Evolutionary conservation across 2,113 vertebrate species (phyloP), one percentile per base, ranked within the genome.

Genomic region (Mugil cephalus): DNA sequence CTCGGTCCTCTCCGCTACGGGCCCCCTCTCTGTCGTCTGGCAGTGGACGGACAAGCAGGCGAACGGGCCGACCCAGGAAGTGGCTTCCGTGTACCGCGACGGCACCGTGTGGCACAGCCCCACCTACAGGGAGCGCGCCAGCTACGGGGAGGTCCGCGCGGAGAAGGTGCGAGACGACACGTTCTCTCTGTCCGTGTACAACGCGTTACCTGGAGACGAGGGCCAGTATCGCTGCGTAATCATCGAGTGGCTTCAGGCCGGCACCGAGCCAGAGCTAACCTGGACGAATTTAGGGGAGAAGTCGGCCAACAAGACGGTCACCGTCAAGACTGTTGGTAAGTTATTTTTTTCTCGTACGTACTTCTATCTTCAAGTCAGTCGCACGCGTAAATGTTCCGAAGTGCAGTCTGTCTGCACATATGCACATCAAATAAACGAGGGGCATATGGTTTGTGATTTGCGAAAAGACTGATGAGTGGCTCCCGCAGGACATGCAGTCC

Each of bases 241-340:
- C 76, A 95, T 95, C 0, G 96, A 98, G 80, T 99, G 97, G 97
- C 91, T 94, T 0, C 93, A 93, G 68, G 83, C 69, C 0, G 86
- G 92, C 39, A 70, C 71, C 3, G 94, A 93, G 0, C 87, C 91
- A 35, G 95, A 96, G 30, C 92, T 94, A 52, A 94, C 92, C 80
- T 99, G 97, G 98, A 95, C 96, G 91, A 92, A 94, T 30, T 93
- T 97, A 13, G 97, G 96, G 45, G 95, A 98, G 60, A 94, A 92
- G 62, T 90, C 95, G 0, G 83, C 91, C 18, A 86, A 87, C 84
- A 95, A 94, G 19, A 75, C 77, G 0, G 46, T 98, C 88, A 94
- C 94, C 24, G 95, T 99, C 77, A 97, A 95, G 38, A 95, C 96
- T 43, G 94, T 99, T 0, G 98, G 98, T 99, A 87, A 95, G 97